phyloP scores from a whole-genome alignment of 1,140 invertebrate species.

The Aphis craccivora region DNA sequence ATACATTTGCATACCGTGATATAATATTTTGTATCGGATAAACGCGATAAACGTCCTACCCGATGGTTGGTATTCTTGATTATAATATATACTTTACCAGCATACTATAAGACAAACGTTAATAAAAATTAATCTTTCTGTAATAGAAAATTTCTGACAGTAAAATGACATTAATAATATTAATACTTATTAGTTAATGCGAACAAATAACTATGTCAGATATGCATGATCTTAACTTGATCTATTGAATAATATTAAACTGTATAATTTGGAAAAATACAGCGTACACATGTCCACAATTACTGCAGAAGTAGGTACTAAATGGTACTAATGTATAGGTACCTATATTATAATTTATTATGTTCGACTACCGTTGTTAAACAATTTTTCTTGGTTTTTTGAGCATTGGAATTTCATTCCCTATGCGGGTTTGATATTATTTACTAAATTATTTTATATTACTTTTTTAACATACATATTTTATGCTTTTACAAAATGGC shows the following conservation, averaged over 20 bases:
- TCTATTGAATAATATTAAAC: neutral
- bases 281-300: neutral
- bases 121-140: neutral
- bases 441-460: neutral
- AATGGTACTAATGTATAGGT: neutral
- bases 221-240: neutral
- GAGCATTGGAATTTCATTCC: neutral
- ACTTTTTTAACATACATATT: neutral
- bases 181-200: neutral
- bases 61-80: neutral
- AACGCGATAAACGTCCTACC: neutral
- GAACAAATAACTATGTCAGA: neutral
- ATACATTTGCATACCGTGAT: neutral
- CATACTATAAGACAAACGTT: neutral
- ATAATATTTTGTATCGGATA: neutral
- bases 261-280: neutral
- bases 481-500: neutral
- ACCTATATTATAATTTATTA: too few relatives aligned
- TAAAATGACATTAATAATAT: neutral
- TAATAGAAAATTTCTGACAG: neutral
- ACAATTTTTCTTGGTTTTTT: neutral
- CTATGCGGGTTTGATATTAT: neutral
- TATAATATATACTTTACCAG: neutral
- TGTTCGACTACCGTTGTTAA: neutral
- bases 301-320: neutral